Base-by-base conservation (phyloP, 2,888 invertebrate genomes). In the Drosophila greeni region DNA sequence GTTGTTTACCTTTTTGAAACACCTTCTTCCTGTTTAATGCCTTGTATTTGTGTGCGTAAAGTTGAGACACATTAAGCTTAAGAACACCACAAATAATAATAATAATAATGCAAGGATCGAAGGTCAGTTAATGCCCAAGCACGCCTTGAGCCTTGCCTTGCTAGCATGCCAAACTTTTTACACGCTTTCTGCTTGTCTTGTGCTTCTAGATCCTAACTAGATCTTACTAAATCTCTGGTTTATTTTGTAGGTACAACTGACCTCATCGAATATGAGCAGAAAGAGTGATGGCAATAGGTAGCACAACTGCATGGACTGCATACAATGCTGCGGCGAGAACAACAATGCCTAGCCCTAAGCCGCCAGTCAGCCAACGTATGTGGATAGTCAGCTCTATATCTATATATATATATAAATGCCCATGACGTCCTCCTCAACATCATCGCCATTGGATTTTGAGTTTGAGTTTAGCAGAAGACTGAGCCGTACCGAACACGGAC, bases 281-380 rank as follows among this genome's bases (percentile, higher is more conserved):
- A 88, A 88, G 73, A 86, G 74, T 71, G 91, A 91, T 66, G 90
- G 90, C 75, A 88, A 82, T 56, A 93, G 92, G 92, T 93, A 93
- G 92, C 92, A 92, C 85, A 91, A 92, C 87, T 93, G 92, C 87
- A 92, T 93, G 87, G 92, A 92, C 88, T 93, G 92, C 89, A 92
- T 92, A 79, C 92, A 92, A 85, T 92, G 92, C 89, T 93, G 92
- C 86, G 90, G 90, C 83, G 90, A 90, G 74, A 90, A 90, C 80
- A 91, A 91, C 74, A 89, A 89, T 80, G 81, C 88, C 76, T 88
- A 87, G 79, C 47, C 42, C 5, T 23, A 42, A 36, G 33, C 34
- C 29, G 29, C 29, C 23, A 12, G 12, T 7, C 12, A 33, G 29
- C 26, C 37, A 34, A 36, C 36, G 51, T 62, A 61, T 68, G 60